Conservation (phyloP, 2,113 vertebrate genomes). For the Ptychochromis oligacanthus region DNA sequence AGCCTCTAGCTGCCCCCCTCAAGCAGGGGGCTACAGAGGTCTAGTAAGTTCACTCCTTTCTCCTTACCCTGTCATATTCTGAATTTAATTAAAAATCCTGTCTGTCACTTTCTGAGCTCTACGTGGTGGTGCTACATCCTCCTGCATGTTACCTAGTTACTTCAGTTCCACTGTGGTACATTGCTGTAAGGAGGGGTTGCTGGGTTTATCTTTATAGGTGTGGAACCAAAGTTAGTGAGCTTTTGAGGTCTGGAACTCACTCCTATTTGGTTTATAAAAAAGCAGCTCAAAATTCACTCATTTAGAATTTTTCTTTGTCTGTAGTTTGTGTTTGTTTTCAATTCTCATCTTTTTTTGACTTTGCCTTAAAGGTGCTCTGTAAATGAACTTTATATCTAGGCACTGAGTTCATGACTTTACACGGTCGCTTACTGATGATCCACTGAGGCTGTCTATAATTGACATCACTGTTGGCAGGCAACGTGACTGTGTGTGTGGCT, state of each 20-base stretch:
- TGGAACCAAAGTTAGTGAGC: background rate
- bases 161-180: background rate
- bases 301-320: background rate
- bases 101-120: slow-evolving; percentile 1
- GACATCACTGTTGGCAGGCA: slow-evolving; percentile 35
- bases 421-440: slow-evolving; percentile 6
- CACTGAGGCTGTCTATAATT: slow-evolving; percentile 16
- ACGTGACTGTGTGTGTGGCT: slow-evolving; percentile 4
- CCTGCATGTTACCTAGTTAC: background rate
- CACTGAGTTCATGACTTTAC: slow-evolving; percentile 11
- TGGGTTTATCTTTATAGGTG: background rate
- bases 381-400: background rate
- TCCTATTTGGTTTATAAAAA: background rate
- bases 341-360: background rate
- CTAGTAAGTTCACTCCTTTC: background rate
- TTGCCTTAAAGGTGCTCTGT: background rate
- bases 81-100: slow-evolving; percentile 12
- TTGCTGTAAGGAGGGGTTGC: background rate
- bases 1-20: background rate
- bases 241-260: background rate
- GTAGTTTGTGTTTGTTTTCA: background rate
- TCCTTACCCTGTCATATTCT: background rate
- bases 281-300: background rate
- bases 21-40: background rate
- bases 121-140: background rate